These are phyloP conservation scores for Papilio elwesi DNA, from an alignment of 2,888 invertebrate genomes.

Conservation along the genomic window DNA sequence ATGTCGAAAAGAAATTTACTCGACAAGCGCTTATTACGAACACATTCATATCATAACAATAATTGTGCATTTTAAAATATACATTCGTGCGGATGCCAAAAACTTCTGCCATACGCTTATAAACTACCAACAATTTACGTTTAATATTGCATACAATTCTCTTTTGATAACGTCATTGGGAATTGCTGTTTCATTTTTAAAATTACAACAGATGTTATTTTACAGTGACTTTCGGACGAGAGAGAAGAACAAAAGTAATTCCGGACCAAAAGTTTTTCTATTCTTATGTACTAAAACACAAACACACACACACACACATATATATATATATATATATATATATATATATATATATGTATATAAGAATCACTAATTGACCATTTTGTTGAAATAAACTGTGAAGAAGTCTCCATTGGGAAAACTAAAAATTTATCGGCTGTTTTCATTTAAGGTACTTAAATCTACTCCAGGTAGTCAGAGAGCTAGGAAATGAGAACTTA, in stretches of 20 bases:
- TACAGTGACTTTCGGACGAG: neutral
- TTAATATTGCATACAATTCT: constrained; percentile 19
- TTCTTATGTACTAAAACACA: no score
- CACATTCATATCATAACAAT: constrained; percentile 23
- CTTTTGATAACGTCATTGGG: constrained; percentile 20
- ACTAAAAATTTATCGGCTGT: no score
- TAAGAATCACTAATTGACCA: no score
- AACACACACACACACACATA: no score
- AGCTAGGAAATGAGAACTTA: no score
- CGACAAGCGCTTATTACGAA: neutral
- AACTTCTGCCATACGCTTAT: constrained; percentile 9
- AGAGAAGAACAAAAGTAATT: neutral
- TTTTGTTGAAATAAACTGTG: no score
- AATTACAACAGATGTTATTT: constrained; percentile 9
- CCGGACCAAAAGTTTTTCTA: no score
- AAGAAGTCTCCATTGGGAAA: no score
- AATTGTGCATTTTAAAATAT: constrained; percentile 31
- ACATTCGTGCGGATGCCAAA: constrained; percentile 30
- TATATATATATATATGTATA: no score
- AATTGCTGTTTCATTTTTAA: constrained; percentile 17
- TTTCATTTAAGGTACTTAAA: no score
- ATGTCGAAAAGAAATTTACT: constrained; percentile 7
- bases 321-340: no score
- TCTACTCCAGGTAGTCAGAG: no score
- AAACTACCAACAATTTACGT: constrained; percentile 23